Conservation (phyloP, 2,888 invertebrate species). For the Cylloceria caligata region DNA sequence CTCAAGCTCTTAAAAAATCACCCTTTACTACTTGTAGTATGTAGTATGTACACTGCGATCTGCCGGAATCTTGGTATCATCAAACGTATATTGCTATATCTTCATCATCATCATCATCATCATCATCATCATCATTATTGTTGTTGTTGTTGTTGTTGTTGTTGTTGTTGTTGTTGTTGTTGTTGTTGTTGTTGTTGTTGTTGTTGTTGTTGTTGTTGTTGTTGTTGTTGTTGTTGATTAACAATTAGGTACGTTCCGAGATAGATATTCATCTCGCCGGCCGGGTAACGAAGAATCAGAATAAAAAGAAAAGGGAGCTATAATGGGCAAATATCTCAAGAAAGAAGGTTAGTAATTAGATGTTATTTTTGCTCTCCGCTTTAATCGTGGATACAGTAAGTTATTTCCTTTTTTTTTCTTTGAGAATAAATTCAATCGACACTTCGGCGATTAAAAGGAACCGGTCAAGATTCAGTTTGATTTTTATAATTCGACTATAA, state of each 20-base stretch:
- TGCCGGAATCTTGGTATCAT: conserved; percentile 25
- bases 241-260: conserved; percentile 10
- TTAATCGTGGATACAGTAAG: too few relatives aligned
- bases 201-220: background rate
- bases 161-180: too few relatives aligned
- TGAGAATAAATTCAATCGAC: too few relatives aligned
- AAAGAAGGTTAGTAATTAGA: background rate
- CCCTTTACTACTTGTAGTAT: too few relatives aligned
- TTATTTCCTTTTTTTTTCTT: too few relatives aligned
- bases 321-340: background rate
- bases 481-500: too few relatives aligned
- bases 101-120: too few relatives aligned
- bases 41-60: conserved; percentile 22
- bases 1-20: too few relatives aligned
- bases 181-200: background rate
- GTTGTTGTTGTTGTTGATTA: conserved; percentile 2
- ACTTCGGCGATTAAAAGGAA: too few relatives aligned
- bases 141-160: background rate
- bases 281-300: background rate
- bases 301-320: background rate
- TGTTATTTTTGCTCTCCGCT: too few relatives aligned
- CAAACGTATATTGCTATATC: background rate
- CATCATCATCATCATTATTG: background rate
- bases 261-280: conserved; percentile 5
- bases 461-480: too few relatives aligned